Conservation (phyloP, 2,113 vertebrate genomes). For the Oriolus oriolus region DNA sequence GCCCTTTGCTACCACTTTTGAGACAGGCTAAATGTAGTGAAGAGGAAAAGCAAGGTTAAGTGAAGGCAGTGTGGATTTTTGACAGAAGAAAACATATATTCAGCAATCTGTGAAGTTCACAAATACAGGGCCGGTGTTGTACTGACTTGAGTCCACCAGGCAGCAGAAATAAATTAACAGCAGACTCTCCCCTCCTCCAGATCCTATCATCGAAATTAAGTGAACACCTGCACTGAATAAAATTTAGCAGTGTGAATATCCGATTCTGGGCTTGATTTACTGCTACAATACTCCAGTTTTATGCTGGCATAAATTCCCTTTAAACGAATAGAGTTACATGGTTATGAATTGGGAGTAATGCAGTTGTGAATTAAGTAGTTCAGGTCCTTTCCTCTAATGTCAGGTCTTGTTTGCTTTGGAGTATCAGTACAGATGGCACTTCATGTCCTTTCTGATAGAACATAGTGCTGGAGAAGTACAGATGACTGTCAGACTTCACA, state of each 20-base stretch:
- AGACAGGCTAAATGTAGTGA: neutral
- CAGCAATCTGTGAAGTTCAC: neutral
- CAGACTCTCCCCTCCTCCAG: neutral
- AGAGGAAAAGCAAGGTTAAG: neutral
- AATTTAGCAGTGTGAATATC: neutral
- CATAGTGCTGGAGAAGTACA: neutral
- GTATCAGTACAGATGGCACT: neutral
- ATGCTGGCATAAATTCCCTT: constrained; percentile 22
- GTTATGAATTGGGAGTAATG: neutral
- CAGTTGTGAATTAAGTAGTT: neutral
- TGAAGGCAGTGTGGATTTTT: neutral
- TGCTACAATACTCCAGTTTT: neutral
- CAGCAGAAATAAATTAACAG: neutral
- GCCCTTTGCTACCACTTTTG: neutral
- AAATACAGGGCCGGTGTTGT: neutral
- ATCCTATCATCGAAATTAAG: constrained; percentile 3
- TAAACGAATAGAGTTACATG: neutral
- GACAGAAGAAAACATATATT: neutral
- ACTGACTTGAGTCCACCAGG: neutral
- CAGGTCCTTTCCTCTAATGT: neutral
- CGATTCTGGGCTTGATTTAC: constrained; percentile 12
- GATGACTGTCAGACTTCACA: neutral
- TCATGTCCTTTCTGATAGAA: neutral
- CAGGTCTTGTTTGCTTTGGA: neutral
- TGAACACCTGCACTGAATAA: constrained; percentile 35